phyloP scores from a whole-genome alignment of 2,113 vertebrate genomes.

The Strix uralensis region DNA sequence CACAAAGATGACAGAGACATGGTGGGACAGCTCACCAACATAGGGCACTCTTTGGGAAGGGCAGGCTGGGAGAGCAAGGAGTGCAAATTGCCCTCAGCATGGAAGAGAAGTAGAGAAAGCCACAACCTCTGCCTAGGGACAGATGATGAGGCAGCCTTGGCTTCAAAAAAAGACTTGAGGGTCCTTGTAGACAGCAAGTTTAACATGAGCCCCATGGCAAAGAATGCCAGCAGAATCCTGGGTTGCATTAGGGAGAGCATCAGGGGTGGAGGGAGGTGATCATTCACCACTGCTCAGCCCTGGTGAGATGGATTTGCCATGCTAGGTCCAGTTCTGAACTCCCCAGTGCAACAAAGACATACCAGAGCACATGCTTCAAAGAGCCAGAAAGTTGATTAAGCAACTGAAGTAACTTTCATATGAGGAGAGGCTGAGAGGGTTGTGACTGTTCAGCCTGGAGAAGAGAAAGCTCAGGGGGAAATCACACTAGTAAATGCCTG shows the following conservation, averaged over 20 bases:
- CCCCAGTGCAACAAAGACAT: neutral
- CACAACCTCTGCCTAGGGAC: neutral
- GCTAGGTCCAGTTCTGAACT: neutral
- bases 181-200: neutral
- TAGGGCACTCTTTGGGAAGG: neutral
- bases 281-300: neutral
- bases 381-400: neutral
- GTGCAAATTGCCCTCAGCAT: neutral
- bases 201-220: neutral
- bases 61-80: fast-evolving
- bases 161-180: too few species aligned
- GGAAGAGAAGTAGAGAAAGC: neutral
- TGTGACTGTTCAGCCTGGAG: neutral
- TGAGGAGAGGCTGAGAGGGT: neutral
- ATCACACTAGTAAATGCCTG: neutral
- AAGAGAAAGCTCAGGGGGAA: neutral
- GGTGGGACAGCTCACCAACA: neutral
- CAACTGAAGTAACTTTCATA: neutral
- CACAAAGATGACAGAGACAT: fast-evolving
- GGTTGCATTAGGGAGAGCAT: neutral
- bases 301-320: neutral
- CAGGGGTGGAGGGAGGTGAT: neutral
- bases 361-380: fast-evolving
- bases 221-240: neutral
- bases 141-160: neutral